phyloP scores from a whole-genome alignment of 2,113 vertebrate genomes.

The Chrysemys picta region DNA sequence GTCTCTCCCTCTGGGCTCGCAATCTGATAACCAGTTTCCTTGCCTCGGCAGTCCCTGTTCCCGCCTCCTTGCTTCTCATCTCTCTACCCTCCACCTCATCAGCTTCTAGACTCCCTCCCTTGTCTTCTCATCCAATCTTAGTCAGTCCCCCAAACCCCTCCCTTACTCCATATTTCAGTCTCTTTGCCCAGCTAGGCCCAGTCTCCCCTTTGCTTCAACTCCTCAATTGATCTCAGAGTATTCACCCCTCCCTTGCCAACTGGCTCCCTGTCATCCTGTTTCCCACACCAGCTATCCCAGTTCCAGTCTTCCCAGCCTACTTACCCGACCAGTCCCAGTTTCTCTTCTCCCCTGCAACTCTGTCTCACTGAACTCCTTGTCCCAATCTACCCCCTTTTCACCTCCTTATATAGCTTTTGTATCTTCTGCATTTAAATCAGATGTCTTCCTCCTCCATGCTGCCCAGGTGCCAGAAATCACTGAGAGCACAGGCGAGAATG shows the following conservation, averaged over 20 bases:
- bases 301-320: neutral
- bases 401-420: too few relatives aligned
- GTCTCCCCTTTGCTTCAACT: neutral
- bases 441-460: too few relatives aligned
- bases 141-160: neutral
- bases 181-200: neutral
- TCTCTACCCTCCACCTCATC: neutral
- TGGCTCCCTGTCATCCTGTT: neutral
- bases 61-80: neutral
- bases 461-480: too few relatives aligned
- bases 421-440: too few relatives aligned
- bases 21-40: neutral
- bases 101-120: neutral
- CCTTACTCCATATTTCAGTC: neutral
- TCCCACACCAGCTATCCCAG: neutral
- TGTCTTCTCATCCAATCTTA: neutral
- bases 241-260: neutral
- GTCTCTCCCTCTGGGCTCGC: neutral
- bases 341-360: too few relatives aligned
- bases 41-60: neutral
- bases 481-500: too few relatives aligned
- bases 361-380: too few relatives aligned
- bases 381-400: too few relatives aligned
- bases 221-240: neutral
- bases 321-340: too few relatives aligned